These are phyloP conservation scores for Hypsopygia costalis DNA, from an alignment of 2,888 invertebrate species.

Conservation along the genomic window DNA sequence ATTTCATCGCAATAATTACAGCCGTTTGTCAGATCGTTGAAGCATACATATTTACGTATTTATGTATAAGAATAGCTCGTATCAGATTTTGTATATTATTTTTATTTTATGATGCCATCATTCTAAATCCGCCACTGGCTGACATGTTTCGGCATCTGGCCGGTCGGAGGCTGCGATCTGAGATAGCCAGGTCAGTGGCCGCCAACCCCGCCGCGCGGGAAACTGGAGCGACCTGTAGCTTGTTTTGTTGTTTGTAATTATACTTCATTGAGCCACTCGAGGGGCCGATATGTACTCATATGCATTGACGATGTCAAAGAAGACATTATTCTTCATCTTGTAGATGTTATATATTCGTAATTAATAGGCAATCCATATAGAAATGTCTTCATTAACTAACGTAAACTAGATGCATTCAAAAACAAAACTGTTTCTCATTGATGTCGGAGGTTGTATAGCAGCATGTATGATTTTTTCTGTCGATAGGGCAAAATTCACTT, in stretches of 20 bases:
- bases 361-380: background rate
- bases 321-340: background rate
- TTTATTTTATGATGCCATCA: background rate
- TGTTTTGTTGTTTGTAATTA: constrained; percentile 52
- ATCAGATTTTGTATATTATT: too few species aligned
- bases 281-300: constrained; percentile 19
- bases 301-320: constrained; percentile 22
- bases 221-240: constrained; percentile 38
- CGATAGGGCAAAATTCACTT: too few species aligned
- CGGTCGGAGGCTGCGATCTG: constrained; percentile 78
- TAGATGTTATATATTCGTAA: background rate
- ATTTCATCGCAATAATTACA: too few species aligned
- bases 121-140: constrained; percentile 53
- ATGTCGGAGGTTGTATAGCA: too few species aligned
- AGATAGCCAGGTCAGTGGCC: constrained; percentile 74
- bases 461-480: too few species aligned
- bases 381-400: background rate
- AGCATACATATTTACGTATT: too few species aligned
- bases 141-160: constrained; percentile 77
- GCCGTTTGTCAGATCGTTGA: too few species aligned
- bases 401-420: too few species aligned
- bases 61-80: too few species aligned
- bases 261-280: constrained; percentile 37
- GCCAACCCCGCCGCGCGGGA: constrained; percentile 26
- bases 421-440: too few species aligned